These are phyloP conservation scores for Stegastes partitus DNA, from an alignment of 2,113 vertebrate species.

Conservation along the genomic window DNA sequence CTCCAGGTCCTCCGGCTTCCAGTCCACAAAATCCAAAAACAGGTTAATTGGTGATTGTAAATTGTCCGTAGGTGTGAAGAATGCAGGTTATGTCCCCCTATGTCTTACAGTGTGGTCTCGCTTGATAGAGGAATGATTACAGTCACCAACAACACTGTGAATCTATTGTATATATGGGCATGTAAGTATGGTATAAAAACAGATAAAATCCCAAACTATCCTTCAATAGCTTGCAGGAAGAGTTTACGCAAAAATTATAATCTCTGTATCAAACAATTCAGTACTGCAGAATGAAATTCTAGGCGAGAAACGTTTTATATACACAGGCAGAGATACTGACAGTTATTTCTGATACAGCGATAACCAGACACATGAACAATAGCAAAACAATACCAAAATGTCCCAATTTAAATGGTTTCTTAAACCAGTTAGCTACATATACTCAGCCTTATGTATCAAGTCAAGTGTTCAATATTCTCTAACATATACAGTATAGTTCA, in stretches of 20 bases:
- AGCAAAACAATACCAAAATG: conserved; percentile 3
- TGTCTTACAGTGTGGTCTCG: not conserved
- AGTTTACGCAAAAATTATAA: not conserved
- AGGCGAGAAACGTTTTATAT: not conserved
- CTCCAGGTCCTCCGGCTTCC: too few relatives aligned
- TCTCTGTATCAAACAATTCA: conserved; percentile 12
- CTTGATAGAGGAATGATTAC: not conserved
- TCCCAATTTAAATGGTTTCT: conserved; percentile 14
- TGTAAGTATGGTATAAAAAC: not conserved
- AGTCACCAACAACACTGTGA: not conserved
- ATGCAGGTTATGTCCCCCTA: not conserved
- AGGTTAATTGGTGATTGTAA: too few relatives aligned
- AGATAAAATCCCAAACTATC: not conserved
- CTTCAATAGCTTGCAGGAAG: not conserved
- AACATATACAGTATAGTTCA: conserved; percentile 26
- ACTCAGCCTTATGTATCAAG: not conserved
- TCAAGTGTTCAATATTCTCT: conserved; percentile 6
- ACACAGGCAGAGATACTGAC: not conserved
- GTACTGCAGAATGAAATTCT: not conserved
- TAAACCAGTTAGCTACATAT: not conserved
- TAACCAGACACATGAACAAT: not conserved
- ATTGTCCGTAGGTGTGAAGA: too few relatives aligned
- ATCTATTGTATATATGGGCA: not conserved
- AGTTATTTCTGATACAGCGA: conserved; percentile 28
- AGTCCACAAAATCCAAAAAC: too few relatives aligned